phyloP scores from a whole-genome alignment of 2,797 vertebrate species.

The Vultur gryphus region DNA sequence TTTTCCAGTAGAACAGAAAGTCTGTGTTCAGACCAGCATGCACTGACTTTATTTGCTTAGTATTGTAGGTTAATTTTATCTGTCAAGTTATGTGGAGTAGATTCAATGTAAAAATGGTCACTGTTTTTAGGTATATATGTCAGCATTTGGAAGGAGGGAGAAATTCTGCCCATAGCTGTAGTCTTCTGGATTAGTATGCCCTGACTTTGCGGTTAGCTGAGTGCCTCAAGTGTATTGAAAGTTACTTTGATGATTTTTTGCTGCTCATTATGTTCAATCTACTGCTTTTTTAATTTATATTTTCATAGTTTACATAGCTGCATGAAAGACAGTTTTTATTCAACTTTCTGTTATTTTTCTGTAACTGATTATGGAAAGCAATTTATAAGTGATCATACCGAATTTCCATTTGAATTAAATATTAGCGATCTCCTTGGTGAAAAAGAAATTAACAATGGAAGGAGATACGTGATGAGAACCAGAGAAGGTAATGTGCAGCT shows the following conservation, averaged over 20 bases:
- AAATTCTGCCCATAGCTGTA: not conserved
- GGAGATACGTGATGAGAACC: not conserved
- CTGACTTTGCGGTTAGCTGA: not conserved
- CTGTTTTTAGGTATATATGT: not conserved
- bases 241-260: not conserved
- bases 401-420: not conserved
- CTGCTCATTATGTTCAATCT: not conserved
- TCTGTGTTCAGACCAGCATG: not conserved
- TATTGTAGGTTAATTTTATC: not conserved
- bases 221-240: not conserved
- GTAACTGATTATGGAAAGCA: not conserved
- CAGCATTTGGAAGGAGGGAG: not conserved
- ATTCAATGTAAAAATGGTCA: not conserved
- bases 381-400: not conserved
- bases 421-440: not conserved
- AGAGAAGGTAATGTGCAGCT: not conserved
- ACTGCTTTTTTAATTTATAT: not conserved
- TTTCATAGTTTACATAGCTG: not conserved
- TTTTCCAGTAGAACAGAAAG: not conserved
- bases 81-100: not conserved
- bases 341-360: not conserved
- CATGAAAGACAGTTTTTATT: not conserved
- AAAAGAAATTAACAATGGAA: not conserved
- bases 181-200: not conserved
- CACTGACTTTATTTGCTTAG: not conserved